Percentiles rank a stretch among this genome's conserved stretches.
These are phyloP conservation scores for Sitta carolinensis DNA, from an alignment of 2,797 vertebrate species.

Conservation along the genomic window DNA sequence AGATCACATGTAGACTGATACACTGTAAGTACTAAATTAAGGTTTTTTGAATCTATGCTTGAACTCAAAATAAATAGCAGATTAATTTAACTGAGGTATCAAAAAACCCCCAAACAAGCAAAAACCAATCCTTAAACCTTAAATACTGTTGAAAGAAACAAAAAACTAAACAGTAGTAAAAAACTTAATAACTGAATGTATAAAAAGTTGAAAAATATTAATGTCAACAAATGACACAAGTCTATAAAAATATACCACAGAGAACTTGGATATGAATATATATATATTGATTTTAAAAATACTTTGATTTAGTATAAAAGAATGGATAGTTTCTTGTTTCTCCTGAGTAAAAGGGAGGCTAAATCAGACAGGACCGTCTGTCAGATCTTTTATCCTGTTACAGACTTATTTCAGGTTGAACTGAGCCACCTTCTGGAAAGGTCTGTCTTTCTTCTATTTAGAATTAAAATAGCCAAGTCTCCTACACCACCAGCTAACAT, in stretches of 20 bases:
- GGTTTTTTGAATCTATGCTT: rapidly evolving
- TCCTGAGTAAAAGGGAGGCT: neutral
- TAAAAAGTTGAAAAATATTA: neutral
- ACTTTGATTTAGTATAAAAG: neutral
- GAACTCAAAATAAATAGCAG: neutral
- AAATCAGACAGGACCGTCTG: neutral
- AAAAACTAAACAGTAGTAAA: neutral
- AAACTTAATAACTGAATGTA: neutral
- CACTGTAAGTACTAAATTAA: neutral
- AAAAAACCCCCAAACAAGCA: neutral
- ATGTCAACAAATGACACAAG: neutral
- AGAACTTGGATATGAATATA: neutral
- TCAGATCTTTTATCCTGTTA: constrained; percentile 20
- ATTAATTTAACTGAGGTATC: neutral
- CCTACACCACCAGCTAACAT: neutral
- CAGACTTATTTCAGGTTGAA: constrained; percentile 41
- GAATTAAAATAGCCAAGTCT: neutral
- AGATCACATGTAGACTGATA: neutral
- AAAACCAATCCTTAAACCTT: neutral
- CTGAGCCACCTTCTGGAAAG: neutral
- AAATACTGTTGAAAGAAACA: neutral
- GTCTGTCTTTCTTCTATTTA: neutral
- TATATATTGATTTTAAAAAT: neutral
- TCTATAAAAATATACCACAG: neutral
- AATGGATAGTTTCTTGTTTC: constrained; percentile 26